Percentiles rank a stretch among this genome's conserved stretches.
Evolutionary conservation across 2,113 vertebrate genomes (phyloP).

Genomic region (Grallaria varia): DNA sequence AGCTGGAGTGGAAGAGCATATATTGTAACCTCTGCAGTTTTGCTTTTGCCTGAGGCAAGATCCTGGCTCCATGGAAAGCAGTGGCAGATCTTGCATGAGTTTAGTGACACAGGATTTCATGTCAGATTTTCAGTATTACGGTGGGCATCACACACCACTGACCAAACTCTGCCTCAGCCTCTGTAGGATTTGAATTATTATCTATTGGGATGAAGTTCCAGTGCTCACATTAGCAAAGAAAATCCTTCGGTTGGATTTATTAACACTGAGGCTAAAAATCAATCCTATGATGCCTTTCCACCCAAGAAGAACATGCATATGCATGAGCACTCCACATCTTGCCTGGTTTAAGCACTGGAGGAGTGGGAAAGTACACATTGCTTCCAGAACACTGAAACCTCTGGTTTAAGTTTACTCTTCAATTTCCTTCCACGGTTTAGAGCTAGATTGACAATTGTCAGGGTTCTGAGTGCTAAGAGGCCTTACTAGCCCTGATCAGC

Average conservation of each 20-base stretch:
- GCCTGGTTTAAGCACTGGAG: not conserved
- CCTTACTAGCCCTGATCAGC: not conserved
- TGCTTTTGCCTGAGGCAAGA: constrained; percentile 42
- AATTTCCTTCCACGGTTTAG: not conserved
- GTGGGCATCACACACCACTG: not conserved
- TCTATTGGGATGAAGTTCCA: not conserved
- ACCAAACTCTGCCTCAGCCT: not conserved
- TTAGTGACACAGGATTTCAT: not conserved
- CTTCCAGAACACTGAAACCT: not conserved
- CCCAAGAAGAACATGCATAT: not conserved
- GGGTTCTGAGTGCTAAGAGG: not conserved
- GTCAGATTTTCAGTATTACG: not conserved
- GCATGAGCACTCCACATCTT: not conserved
- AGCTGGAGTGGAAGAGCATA: constrained; percentile 38
- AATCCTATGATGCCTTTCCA: rapidly evolving
- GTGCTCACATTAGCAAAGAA: not conserved
- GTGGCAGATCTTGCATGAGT: not conserved
- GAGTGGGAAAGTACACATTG: not conserved
- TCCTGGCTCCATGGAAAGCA: not conserved
- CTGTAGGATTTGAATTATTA: not conserved
- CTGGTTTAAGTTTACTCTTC: not conserved
- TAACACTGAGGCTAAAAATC: not conserved
- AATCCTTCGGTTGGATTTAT: not conserved
- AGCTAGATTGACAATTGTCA: not conserved
- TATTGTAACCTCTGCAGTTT: constrained; percentile 60